Conservation (phyloP, 2,888 invertebrate species). For the Zaprionus lineosus region DNA sequence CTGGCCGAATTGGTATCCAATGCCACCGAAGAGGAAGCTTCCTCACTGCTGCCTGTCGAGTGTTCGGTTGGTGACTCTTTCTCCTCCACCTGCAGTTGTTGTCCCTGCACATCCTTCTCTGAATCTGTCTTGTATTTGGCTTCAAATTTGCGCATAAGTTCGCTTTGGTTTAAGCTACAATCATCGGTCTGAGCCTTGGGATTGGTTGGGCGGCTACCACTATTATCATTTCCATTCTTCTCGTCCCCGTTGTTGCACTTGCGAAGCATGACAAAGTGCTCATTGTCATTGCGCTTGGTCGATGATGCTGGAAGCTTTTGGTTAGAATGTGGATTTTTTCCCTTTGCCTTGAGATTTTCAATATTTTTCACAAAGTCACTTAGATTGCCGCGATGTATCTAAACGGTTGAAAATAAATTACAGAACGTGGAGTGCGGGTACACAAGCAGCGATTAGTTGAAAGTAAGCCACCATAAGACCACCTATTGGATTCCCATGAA, state of each 20-base stretch:
- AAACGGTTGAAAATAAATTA: no score
- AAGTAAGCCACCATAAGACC: no score
- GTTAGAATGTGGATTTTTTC: slow-evolving; percentile 30
- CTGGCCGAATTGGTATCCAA: slow-evolving; percentile 62
- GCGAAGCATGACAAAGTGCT: slow-evolving; percentile 60
- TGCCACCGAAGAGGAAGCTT: slow-evolving; percentile 71
- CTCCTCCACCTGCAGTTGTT: slow-evolving; percentile 63
- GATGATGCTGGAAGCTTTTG: slow-evolving; percentile 24
- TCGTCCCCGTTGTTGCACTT: slow-evolving; percentile 66
- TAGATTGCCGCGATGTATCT: slow-evolving; percentile 83
- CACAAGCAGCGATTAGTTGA: no score
- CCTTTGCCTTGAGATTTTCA: slow-evolving; percentile 79
- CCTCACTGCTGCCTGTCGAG: slow-evolving; percentile 81
- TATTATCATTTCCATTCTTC: slow-evolving; percentile 62
- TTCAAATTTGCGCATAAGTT: slow-evolving; percentile 87
- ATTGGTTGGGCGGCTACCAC: slow-evolving; percentile 30
- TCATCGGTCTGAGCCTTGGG: slow-evolving; percentile 82
- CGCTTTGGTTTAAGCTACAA: slow-evolving; percentile 46
- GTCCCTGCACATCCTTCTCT: slow-evolving; percentile 68
- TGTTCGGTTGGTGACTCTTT: slow-evolving; percentile 81
- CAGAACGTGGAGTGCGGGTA: no score
- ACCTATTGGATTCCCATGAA: no score
- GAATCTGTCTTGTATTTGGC: slow-evolving; percentile 82
- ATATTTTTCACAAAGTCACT: slow-evolving; percentile 81
- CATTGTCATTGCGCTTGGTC: slow-evolving; percentile 62